Evolutionary conservation across 2,797 vertebrate species (phyloP).

Genomic region (Acrossocheilus fasciatus): DNA sequence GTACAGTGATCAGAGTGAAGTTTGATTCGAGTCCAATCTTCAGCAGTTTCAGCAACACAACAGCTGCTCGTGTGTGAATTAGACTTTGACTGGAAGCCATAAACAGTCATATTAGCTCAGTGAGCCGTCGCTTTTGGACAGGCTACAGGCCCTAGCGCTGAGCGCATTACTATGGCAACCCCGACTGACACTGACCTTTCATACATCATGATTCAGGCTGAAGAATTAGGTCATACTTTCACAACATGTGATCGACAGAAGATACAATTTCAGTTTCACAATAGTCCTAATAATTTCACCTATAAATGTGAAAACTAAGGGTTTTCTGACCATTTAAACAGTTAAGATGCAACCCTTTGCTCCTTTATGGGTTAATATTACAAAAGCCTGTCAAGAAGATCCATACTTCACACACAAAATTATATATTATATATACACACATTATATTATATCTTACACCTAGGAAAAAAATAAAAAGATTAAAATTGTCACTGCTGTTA

Average conservation of each 20-base stretch:
- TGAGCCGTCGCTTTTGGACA: conserved; percentile 45
- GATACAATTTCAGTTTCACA: not conserved
- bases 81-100: conserved; percentile 43
- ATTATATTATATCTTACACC: no score
- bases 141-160: conserved; percentile 41
- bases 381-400: not conserved
- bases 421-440: no score
- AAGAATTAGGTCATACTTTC: conserved; percentile 29
- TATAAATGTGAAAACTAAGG: not conserved
- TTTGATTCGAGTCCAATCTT: not conserved
- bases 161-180: conserved; percentile 64
- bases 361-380: not conserved
- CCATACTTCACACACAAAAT: not conserved
- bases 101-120: conserved; percentile 55
- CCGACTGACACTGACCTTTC: conserved; percentile 25
- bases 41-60: conserved; percentile 16
- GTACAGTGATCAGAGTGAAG: not conserved
- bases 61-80: conserved; percentile 19
- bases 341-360: not conserved
- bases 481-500: not conserved
- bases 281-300: not conserved
- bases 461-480: no score
- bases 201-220: conserved; percentile 34
- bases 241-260: not conserved
- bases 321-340: not conserved